phyloP scores from a whole-genome alignment of 2,888 invertebrate genomes.

The Lasioglossum villosulum region DNA sequence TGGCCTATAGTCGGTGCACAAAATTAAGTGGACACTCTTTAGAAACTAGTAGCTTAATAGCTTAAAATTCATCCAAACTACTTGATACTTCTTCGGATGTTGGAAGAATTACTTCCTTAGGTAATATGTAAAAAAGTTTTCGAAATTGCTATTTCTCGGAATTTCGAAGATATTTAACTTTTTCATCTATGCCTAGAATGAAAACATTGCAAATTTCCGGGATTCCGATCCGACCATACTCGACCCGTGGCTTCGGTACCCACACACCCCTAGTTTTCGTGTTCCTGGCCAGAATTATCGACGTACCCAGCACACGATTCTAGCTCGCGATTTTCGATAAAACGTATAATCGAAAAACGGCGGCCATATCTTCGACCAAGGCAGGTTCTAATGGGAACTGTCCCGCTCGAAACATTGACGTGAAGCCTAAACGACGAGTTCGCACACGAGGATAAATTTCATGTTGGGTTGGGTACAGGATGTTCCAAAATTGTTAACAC shows the following conservation, averaged over 20 bases:
- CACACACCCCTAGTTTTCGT: background rate
- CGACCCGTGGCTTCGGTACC: background rate
- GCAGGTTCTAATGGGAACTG: slow-evolving; percentile 12
- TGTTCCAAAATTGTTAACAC: background rate
- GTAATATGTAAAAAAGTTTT: no score
- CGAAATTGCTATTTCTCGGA: background rate
- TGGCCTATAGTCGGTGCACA: background rate
- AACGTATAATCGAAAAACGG: slow-evolving; percentile 35
- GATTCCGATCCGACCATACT: background rate
- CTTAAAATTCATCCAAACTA: background rate
- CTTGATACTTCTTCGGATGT: background rate
- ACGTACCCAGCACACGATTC: background rate
- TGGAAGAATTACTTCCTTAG: background rate
- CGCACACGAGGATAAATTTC: slow-evolving; percentile 23
- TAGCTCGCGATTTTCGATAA: slow-evolving; percentile 18
- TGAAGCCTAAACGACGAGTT: slow-evolving; percentile 28
- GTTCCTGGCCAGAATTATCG: background rate
- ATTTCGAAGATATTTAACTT: background rate
- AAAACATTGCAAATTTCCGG: background rate
- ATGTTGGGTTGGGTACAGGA: background rate
- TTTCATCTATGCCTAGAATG: background rate
- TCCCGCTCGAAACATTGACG: slow-evolving; percentile 32
- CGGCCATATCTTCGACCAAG: background rate
- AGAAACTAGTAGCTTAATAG: background rate
- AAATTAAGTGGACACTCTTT: background rate